Conservation (phyloP, 2,888 invertebrate genomes). For the Maniola hyperantus region DNA sequence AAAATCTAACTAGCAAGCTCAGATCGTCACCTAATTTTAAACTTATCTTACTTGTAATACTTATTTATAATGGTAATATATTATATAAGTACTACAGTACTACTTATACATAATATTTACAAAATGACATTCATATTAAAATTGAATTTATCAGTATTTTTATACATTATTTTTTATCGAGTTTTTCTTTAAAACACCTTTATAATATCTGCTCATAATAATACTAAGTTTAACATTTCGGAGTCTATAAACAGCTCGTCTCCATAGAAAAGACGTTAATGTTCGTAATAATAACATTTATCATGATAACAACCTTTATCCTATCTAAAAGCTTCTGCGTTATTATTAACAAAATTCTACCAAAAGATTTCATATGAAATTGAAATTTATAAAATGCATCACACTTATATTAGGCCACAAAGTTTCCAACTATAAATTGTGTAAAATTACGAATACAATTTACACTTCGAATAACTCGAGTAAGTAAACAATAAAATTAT, state of each 20-base stretch:
- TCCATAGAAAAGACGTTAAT: background rate
- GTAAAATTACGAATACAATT: background rate
- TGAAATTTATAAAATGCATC: background rate
- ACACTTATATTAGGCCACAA: background rate
- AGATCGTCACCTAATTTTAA: background rate
- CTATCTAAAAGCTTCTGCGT: slow-evolving; percentile 1
- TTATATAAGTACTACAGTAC: too few relatives aligned
- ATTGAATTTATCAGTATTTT: background rate
- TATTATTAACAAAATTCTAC: too few relatives aligned
- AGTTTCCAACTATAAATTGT: background rate
- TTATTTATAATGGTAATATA: background rate
- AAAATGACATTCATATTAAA: background rate
- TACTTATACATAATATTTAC: too few relatives aligned
- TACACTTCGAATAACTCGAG: too few relatives aligned
- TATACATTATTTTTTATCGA: background rate
- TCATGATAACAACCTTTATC: background rate
- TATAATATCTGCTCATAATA: too few relatives aligned
- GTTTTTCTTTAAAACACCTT: too few relatives aligned
- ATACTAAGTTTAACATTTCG: too few relatives aligned
- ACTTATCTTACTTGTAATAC: background rate
- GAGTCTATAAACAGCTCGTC: background rate
- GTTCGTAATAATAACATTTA: background rate
- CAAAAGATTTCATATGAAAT: background rate
- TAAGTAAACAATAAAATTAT: too few relatives aligned
- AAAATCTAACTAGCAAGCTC: background rate